Base-by-base conservation (phyloP, 2,888 invertebrate genomes). In the Andrena camellia region DNA sequence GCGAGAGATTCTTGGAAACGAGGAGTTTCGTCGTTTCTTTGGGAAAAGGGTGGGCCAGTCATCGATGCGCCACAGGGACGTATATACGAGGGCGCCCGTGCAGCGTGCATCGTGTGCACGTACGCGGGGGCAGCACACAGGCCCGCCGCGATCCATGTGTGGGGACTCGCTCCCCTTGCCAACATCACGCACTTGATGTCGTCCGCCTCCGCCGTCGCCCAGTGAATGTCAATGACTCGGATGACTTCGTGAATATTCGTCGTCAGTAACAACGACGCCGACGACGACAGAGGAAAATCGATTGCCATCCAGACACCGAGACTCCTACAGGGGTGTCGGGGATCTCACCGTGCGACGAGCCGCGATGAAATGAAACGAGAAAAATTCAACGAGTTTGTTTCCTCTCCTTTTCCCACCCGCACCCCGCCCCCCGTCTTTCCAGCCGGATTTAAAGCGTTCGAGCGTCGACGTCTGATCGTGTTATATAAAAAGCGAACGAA, bases 201-300 rank as follows among this genome's bases (percentile, higher is more conserved):
- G 89, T 88, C 90, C 90, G 89, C 89, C 90, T 88, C 87, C 88
- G 88, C 81, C 90, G 85, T 86, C 87, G 85, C 89, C 83, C 91
- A 90, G 90, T 91, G 91, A 91, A 93, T 92, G 93, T 93, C 93
- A 93, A 93, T 93, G 93, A 93, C 93, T 93, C 88, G 91, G 90
- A 93, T 93, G 93, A 92, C 91, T 93, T 90, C 88, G 89, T 89
- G 90, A 89, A 90, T 90, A 90, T 88, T 89, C 88, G 89, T 88
- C 89, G 88, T 89, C 90, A 85, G 87, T 90, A 86, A 86, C 89
- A 86, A 89, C 85, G 83, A 83, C 89, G 81, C 78, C 86, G 90
- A 84, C 81, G 85, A 81, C 90, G 90, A 88, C 89, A 88, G 87
- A 81, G 86, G 86, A 92, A 92, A 91, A 91, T 92, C 92, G 91